phyloP scores from a whole-genome alignment of 2,797 vertebrate genomes.

The Microcaecilia unicolor region DNA sequence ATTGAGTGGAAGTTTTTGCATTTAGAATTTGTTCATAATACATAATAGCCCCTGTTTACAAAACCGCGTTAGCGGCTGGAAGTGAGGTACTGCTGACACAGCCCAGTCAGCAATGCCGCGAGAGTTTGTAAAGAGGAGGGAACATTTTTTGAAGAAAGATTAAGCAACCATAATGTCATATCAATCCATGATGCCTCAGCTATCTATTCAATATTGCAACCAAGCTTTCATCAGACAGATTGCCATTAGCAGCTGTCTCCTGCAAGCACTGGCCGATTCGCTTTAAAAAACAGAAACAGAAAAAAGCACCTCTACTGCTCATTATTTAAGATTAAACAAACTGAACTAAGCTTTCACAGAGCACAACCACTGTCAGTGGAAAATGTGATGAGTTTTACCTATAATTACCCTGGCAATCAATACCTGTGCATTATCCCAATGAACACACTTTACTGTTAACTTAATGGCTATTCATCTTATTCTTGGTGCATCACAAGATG shows the following conservation, averaged over 20 bases:
- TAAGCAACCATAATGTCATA: background rate
- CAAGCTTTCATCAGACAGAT: constrained; percentile 9
- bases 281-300: constrained; percentile 6
- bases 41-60: too few relatives aligned
- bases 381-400: constrained; percentile 10
- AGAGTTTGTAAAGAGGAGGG: too few relatives aligned
- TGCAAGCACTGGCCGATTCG: constrained; percentile 6
- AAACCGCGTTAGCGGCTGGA: too few relatives aligned
- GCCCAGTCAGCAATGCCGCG: too few relatives aligned
- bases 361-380: background rate
- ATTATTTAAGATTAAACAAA: constrained; percentile 6
- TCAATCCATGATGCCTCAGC: background rate
- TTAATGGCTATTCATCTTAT: constrained; percentile 5
- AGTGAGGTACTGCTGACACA: too few relatives aligned
- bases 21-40: too few relatives aligned
- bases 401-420: constrained; percentile 18
- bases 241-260: background rate
- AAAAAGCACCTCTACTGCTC: background rate
- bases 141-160: too few relatives aligned
- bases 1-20: too few relatives aligned
- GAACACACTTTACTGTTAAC: constrained; percentile 2
- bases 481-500: background rate
- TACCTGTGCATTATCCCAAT: constrained; percentile 16
- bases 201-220: constrained; percentile 5
- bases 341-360: background rate